Base-by-base conservation (phyloP, 2,888 invertebrate species). In the Oligia fasciuncula region DNA sequence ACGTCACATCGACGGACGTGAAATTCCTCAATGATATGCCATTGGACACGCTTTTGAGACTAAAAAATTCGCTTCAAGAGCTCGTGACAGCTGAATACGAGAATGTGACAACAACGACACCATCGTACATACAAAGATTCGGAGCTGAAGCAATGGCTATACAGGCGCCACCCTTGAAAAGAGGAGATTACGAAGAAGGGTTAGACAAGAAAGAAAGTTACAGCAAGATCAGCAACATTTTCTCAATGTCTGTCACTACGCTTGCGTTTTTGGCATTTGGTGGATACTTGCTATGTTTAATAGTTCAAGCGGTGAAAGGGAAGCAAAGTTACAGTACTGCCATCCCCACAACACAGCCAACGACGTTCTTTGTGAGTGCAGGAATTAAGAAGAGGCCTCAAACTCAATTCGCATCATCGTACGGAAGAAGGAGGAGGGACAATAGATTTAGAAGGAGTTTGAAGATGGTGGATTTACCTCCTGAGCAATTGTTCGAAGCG, bases 261-360 rank as follows among this genome's bases (percentile, higher is more conserved):
- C 94, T 98, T 75, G 98, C 98, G 0, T 98, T 98, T 94, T 94
- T 98, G 13, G 98, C 98, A 0, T 99, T 99, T 90, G 98, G 98
- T 0, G 98, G 98, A 2, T 99, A 99, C 91, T 94, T 99, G 40
- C 92, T 98, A 2, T 98, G 98, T 89, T 95, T 98, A 70, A 97
- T 98, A 74, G 98, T 98, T 49, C 98, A 98, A 90, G 98, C 98
- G 0, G 97, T 98, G 75, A 98, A 97, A 90, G 97, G 97, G 40
- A 98, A 98, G 92, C 97, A 97, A 85, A 95, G 91, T 46, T 93
- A 92, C 83, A 91, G 91, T 49, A 69, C 85, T 1, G 87, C 93
- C 23, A 92, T 94, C 2, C 91, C 92, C 0, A 87, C 94, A 11
- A 93, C 94, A n/a, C 93, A 94, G 73, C 93, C 94, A 19, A 91